Evolutionary conservation across 2,888 invertebrate species (phyloP), one percentile per base, ranked within the genome.

Genomic region (Plebejus anna): DNA sequence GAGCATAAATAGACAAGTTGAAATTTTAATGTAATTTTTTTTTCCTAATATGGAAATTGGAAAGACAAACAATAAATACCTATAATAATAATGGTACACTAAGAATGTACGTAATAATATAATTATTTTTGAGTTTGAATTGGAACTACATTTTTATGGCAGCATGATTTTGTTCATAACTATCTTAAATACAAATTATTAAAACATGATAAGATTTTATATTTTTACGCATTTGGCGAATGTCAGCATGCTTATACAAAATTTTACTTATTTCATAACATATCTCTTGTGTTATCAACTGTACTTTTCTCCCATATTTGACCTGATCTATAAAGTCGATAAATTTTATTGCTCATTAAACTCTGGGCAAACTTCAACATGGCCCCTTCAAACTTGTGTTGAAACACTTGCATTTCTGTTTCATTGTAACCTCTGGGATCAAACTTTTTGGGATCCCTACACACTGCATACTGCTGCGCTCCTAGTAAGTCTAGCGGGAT

Each of bases 331-430:
- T 93, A 94, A 80, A 94, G 80, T 76, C 93, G 88, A 79, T 93
- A 94, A 76, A 94, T 87, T 81, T 92, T 93, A 83, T 94, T 90
- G 81, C 89, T 94, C 38, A 91, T 85, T 80, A 95, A 85, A 79
- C 84, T 88, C 77, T 92, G 90, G 0, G 89, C 90, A 84, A 94
- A 95, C 80, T 94, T 94, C 55, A 92, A 84, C 89, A 94, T 94
- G 70, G 94, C 91, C 78, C 91, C 90, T 85, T 94, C 95, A 82
- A 94, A 92, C 76, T 92, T 92, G 79, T 94, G 92, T 71, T 89
- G 92, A 79, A 94, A 93, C 5, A 91, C 86, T 79, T 91, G 89
- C 90, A 94, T 90, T 78, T 93, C 91, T 4, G 92, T 91, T 75
- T 89, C 89, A 82, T 93, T 93, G 78, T 91, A 94, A 0, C 90